Percentiles rank a stretch among this genome's conserved stretches.
These are phyloP conservation scores for Dasypus novemcinctus DNA, from an alignment of 2,113 vertebrate genomes.

Conservation along the genomic window DNA sequence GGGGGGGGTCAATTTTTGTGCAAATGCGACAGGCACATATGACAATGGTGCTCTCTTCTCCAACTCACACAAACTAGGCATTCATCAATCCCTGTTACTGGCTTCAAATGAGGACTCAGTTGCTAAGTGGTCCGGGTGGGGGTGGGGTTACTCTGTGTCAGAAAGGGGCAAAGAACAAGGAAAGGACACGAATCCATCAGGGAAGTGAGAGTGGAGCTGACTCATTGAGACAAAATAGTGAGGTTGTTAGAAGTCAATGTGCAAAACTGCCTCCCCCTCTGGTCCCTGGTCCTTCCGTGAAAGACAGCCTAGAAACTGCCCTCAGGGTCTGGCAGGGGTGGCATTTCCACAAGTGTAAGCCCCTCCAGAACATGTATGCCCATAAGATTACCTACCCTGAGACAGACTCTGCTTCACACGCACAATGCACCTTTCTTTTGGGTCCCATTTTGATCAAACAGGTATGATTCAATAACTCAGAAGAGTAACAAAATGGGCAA, in stretches of 20 bases:
- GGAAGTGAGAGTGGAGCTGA: slow-evolving; percentile 65
- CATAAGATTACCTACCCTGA: background rate
- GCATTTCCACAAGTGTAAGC: background rate
- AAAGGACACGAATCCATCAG: slow-evolving; percentile 73
- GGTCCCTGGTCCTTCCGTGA: background rate
- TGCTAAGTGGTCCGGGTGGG: slow-evolving; percentile 76
- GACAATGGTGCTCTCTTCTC: slow-evolving; percentile 84
- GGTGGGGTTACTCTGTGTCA: slow-evolving; percentile 81
- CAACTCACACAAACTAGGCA: slow-evolving; percentile 84
- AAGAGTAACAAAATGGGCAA: background rate
- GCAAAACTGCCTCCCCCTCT: slow-evolving; percentile 1
- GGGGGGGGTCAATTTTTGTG: slow-evolving; percentile 82
- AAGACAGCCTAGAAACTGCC: slow-evolving; percentile 32
- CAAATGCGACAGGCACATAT: slow-evolving; percentile 74
- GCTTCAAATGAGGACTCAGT: slow-evolving; percentile 77
- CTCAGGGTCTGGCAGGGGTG: background rate
- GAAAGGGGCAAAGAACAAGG: slow-evolving; percentile 82
- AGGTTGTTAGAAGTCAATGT: background rate
- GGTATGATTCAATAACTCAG: no score
- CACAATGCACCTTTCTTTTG: background rate
- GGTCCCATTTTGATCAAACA: background rate
- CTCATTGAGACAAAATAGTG: slow-evolving; percentile 33
- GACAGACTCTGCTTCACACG: background rate
- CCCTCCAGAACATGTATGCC: background rate
- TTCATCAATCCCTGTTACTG: slow-evolving; percentile 83